A percentile compares a stretch with the other conserved stretches of the same genome.
Conservation (phyloP, 2,113 vertebrate genomes). For the Telmatochromis sp. region DNA sequence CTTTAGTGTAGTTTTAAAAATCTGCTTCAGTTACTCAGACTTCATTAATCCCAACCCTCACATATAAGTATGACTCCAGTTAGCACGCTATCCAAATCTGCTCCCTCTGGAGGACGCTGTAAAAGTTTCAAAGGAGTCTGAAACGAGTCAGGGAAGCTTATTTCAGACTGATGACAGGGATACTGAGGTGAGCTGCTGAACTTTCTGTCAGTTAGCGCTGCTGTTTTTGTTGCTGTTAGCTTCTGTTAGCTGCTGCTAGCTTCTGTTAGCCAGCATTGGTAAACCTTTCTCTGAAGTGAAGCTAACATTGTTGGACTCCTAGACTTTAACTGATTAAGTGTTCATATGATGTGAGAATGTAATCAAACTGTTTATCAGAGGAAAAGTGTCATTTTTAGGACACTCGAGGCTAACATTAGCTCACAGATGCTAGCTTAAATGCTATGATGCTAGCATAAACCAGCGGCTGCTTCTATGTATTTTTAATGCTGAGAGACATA, state of each 20-base stretch:
- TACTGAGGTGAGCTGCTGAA: neutral
- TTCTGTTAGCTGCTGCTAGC: neutral
- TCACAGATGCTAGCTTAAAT: too few relatives aligned
- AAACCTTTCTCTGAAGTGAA: neutral
- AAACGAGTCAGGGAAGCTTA: fast-evolving
- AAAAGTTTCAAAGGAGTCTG: neutral
- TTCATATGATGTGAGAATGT: neutral
- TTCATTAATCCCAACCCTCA: neutral
- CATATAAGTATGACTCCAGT: neutral
- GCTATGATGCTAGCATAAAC: neutral
- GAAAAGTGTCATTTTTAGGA: neutral
- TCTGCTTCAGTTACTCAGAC: neutral
- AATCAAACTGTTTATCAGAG: neutral
- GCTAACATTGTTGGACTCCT: neutral
- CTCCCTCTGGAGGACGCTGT: fast-evolving
- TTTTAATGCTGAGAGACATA: neutral
- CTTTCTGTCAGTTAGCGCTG: neutral
- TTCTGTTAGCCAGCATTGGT: fast-evolving
- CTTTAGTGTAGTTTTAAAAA: neutral
- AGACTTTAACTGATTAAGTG: neutral
- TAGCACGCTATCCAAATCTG: neutral
- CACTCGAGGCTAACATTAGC: fast-evolving
- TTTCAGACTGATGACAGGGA: fast-evolving
- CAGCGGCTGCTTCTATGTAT: neutral
- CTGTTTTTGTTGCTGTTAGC: neutral